phyloP scores from a whole-genome alignment of 2,888 invertebrate species.

The Mimumesa dahlbomi region DNA sequence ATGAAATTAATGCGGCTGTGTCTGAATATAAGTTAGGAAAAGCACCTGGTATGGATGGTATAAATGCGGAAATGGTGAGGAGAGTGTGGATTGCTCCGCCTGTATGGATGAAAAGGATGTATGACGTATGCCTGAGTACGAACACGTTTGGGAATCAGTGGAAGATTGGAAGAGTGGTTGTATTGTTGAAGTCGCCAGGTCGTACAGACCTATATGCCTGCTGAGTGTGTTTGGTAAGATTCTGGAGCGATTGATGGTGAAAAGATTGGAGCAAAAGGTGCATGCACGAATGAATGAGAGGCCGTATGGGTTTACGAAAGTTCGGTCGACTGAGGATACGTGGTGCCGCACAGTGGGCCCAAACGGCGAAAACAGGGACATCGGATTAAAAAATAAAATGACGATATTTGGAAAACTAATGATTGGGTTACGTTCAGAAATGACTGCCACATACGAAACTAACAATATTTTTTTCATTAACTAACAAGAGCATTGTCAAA shows the following conservation, averaged over 20 bases:
- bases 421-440: no score
- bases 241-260: not conserved
- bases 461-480: no score
- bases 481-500: no score
- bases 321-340: constrained; percentile 3
- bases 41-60: constrained; percentile 10
- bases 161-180: not conserved
- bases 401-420: no score
- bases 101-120: constrained; percentile 3
- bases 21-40: not conserved
- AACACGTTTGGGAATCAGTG: constrained; percentile 1
- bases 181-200: constrained; percentile 3
- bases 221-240: constrained; percentile 1
- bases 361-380: no score
- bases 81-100: constrained; percentile 1
- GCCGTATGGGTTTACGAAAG: not conserved
- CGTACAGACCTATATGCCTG: constrained; percentile 19
- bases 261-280: not conserved
- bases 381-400: no score
- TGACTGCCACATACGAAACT: no score
- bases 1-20: constrained; percentile 7
- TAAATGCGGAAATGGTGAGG: not conserved
- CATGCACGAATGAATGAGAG: not conserved
- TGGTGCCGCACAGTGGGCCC: not conserved
- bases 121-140: constrained; percentile 1